phyloP scores from a whole-genome alignment of 2,888 invertebrate species.

The Cryptophagus acutangulus region DNA sequence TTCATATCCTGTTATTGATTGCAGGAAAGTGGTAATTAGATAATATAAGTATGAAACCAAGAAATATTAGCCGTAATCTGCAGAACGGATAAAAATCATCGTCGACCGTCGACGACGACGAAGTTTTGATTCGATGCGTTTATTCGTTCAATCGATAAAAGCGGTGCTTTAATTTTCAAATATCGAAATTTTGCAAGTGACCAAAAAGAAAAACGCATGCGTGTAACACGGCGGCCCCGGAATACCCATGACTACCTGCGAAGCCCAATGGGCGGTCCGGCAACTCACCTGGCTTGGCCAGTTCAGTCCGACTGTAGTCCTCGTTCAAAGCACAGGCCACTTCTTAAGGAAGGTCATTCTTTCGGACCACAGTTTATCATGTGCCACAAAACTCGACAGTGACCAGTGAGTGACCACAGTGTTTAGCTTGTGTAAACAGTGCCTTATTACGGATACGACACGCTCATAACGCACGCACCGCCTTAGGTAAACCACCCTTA shows the following conservation, averaged over 20 bases:
- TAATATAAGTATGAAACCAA: conserved; percentile 1
- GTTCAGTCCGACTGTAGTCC: conserved; percentile 45
- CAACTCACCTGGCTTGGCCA: conserved; percentile 42
- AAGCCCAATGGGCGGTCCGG: conserved; percentile 43
- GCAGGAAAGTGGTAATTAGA: conserved; percentile 9
- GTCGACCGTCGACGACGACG: background rate
- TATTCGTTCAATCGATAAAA: background rate
- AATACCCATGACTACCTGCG: conserved; percentile 44
- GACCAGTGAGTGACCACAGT: conserved; percentile 29
- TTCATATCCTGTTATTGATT: conserved; percentile 9
- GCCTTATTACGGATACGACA: conserved; percentile 26
- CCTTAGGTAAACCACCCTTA: conserved; percentile 23
- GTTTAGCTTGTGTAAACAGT: conserved; percentile 26
- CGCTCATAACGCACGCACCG: conserved; percentile 15
- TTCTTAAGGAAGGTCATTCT: conserved; percentile 37
- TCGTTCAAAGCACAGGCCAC: conserved; percentile 35
- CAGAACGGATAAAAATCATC: no score
- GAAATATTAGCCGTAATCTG: conserved; percentile 2
- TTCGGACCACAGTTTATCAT: no score
- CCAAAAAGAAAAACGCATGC: conserved; percentile 37
- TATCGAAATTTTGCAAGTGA: background rate
- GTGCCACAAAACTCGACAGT: conserved; percentile 25
- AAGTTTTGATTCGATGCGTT: background rate
- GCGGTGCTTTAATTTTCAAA: background rate
- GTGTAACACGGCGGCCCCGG: conserved; percentile 37